Conservation (phyloP, 2,888 invertebrate species). For the Polydrusus cervinus region DNA sequence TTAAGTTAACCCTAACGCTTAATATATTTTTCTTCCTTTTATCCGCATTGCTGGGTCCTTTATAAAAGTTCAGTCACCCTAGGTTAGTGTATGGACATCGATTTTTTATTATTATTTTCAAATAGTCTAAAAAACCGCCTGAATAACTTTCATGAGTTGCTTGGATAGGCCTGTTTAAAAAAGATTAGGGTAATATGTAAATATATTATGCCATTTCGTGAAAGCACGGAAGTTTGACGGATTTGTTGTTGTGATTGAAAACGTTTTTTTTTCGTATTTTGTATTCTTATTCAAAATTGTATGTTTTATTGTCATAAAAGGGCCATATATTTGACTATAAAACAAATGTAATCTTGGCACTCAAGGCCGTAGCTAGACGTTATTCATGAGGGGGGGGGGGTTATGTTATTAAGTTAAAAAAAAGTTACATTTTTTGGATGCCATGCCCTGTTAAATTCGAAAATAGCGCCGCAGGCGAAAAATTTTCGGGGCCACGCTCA, state of each 20-base stretch:
- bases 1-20: conserved; percentile 6
- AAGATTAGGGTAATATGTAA: conserved; percentile 25
- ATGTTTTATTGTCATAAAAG: no score
- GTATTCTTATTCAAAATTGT: no score
- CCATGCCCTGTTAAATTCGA: no score
- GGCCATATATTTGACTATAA: no score
- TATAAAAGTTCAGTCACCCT: conserved; percentile 51
- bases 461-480: no score
- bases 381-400: no score
- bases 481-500: no score
- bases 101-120: conserved; percentile 35
- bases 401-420: no score
- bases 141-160: conserved; percentile 33
- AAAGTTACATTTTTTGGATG: no score
- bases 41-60: conserved; percentile 35
- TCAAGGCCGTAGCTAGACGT: no score
- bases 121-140: conserved; percentile 19
- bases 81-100: conserved; percentile 50
- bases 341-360: no score
- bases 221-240: neutral
- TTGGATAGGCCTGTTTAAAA: conserved; percentile 18
- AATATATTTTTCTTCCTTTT: conserved; percentile 31
- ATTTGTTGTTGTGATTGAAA: conserved; percentile 5
- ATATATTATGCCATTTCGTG: conserved; percentile 16
- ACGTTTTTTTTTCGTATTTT: neutral